These are phyloP conservation scores for Pelosia muscerda DNA, from an alignment of 2,888 invertebrate genomes.

Conservation along the genomic window DNA sequence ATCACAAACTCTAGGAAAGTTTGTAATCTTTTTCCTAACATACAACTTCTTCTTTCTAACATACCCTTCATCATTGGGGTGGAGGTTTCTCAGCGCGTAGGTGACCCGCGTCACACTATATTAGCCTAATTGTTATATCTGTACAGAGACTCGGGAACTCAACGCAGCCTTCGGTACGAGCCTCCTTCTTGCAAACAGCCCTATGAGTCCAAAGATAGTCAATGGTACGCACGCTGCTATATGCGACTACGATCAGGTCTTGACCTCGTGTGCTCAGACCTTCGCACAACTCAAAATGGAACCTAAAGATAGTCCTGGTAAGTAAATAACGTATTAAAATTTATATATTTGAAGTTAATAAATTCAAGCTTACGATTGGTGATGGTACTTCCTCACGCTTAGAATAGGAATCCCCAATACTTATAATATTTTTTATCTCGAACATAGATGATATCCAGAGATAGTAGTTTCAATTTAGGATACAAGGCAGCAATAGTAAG, in stretches of 20 bases:
- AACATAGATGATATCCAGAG: too few species aligned
- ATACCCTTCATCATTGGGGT: too few species aligned
- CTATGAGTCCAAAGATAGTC: constrained; percentile 98
- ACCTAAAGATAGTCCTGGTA: constrained; percentile 92
- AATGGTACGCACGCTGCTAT: constrained; percentile 97
- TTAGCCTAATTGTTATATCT: neutral
- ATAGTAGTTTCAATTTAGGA: too few species aligned
- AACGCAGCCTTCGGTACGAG: constrained; percentile 97
- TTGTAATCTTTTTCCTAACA: too few species aligned
- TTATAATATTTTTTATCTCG: too few species aligned
- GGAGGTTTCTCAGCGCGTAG: neutral
- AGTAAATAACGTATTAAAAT: constrained; percentile 39
- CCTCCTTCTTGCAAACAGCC: constrained; percentile 96
- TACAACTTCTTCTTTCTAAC: too few species aligned
- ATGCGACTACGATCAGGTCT: constrained; percentile 92
- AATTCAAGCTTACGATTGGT: neutral
- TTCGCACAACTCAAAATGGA: constrained; percentile 90
- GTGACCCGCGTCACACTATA: neutral
- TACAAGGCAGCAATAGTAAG: too few species aligned
- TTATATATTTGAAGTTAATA: too few species aligned
- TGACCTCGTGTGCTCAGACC: constrained; percentile 91
- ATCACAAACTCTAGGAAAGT: too few species aligned
- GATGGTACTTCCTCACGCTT: neutral
- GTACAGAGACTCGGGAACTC: constrained; percentile 91
- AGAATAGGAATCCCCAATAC: too few species aligned